Evolutionary conservation across 2,113 vertebrate genomes (phyloP), one percentile per base, ranked within the genome.

Genomic region (Anarrhichthys ocellatus): DNA sequence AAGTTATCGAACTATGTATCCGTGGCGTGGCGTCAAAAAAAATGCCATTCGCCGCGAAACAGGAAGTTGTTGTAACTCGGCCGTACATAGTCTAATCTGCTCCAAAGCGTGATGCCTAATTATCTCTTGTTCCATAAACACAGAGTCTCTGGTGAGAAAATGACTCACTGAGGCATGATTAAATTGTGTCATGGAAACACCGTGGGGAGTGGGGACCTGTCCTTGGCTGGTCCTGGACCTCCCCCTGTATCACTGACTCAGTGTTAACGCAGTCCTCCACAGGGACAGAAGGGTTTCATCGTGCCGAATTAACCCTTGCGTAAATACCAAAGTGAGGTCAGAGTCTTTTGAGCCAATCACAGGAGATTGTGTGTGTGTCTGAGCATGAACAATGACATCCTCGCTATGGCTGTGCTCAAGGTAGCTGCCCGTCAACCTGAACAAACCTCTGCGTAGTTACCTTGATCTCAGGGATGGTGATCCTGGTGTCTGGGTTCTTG

Each of bases 381-480:
- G 42, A 38, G 6, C 15, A 46, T 2, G 9, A 59, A 27, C 22
- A 15, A 34, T 2, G 24, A 69, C 14, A 36, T 46, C 44, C 24
- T 63, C 6, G 22, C 70, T 54, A 22, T 17, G 7, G 38, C 44
- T 15, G 4, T 9, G 72, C 13, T 44, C 46, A 8, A 27, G 27
- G 61, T 18, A 56, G 34, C 76, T 34, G 38, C 32, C 32, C 0
- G 24, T 29, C n/a, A 9, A 32, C 9, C 40, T 36, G 27, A 36
- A 46, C 6, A 67, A 50, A 54, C 4, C 2, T 78, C 40, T 58
- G 36, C 71, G 1, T 0, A 2, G 42, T 59, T 91, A 99, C 98
- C 96, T 99, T 99, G 90, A 99, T 97, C 85, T 97, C 96, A 20
- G 97, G 96, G 82, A 99, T 94, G 24, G 96, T 97, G 88, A 98